phyloP scores from a whole-genome alignment of 2,888 invertebrate genomes.

The Chorisops tibialis region DNA sequence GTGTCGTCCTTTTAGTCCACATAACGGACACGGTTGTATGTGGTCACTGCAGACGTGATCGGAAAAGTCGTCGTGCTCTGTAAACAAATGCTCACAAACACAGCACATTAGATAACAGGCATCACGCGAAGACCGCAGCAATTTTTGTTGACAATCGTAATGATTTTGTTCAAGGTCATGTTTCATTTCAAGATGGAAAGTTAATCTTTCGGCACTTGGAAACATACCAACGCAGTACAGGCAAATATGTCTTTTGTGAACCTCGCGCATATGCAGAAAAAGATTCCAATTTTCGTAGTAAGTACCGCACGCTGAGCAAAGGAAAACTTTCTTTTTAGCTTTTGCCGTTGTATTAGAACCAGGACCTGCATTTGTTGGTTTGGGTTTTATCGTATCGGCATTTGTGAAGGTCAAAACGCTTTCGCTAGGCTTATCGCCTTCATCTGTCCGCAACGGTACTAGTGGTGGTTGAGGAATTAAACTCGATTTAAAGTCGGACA shows the following conservation, averaged over 20 bases:
- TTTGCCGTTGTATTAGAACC: background rate
- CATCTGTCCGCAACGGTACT: background rate
- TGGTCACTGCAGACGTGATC: conserved; percentile 63
- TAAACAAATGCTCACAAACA: conserved; percentile 74
- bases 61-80: conserved; percentile 71
- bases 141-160: conserved; percentile 65
- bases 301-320: conserved; percentile 78
- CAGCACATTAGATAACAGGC: conserved; percentile 77
- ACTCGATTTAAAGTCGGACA: background rate
- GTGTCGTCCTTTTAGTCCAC: conserved; percentile 49
- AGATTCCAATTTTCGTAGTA: conserved; percentile 86
- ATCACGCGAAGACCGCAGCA: conserved; percentile 63
- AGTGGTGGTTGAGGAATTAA: background rate
- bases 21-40: conserved; percentile 47
- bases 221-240: conserved; percentile 81
- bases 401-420: background rate
- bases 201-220: conserved; percentile 73
- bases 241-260: conserved; percentile 78
- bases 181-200: conserved; percentile 72
- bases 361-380: background rate
- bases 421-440: background rate
- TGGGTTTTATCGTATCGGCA: background rate
- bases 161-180: conserved; percentile 72
- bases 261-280: conserved; percentile 78
- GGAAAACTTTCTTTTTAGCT: conserved; percentile 61